Base-by-base conservation (phyloP, 2,113 vertebrate species). In the Platichthys flesus region DNA sequence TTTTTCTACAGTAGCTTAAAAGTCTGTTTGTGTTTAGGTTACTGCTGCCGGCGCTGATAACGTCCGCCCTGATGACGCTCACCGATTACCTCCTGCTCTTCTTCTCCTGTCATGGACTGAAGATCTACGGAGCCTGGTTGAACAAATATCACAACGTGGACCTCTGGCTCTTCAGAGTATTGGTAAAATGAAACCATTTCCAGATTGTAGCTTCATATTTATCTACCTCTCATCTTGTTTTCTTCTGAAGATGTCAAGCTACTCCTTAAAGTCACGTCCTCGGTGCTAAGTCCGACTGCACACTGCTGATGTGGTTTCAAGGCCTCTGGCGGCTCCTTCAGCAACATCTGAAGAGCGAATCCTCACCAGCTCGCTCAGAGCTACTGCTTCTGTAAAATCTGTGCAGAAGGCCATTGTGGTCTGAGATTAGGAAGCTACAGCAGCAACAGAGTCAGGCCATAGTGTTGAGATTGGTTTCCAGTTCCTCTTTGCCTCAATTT, bases 101-200 rank as follows among this genome's bases (percentile, higher is more conserved):
- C 77, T 80, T 96, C 85, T 94, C 93, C 15, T 95, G 95, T 74
- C 83, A 64, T 58, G 92, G 93, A 4, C 18, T 96, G 74, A 87
- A 83, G 65, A 66, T 81, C 70, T 91, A 95, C 20, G 92, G 89
- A 40, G 83, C 73, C 0, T 95, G 95, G 94, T 51, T 96, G 31
- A 59, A 81, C 70, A 95, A 92, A 85, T 67, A 84, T 21, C 88
- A 90, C 81, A 92, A 37, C 40, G 54, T 14, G 51, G 95, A 96
- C 13, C 90, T 95, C 49, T 96, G 95, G 94, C 88, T 96, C 67
- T 83, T 93, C 81, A 89, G 93, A 20, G 74, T 96, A 80, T 86
- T 96, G 79, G 95, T 96, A 89, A 89, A 74, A 55, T 31, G 2
- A 12, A 47, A 47, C 37, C 37, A 42, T 42, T n/a, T 62, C 35